Evolutionary conservation across 1,140 invertebrate genomes (phyloP), one percentile per base, ranked within the genome.

Genomic region (Stenopsyche tienmushanensis): DNA sequence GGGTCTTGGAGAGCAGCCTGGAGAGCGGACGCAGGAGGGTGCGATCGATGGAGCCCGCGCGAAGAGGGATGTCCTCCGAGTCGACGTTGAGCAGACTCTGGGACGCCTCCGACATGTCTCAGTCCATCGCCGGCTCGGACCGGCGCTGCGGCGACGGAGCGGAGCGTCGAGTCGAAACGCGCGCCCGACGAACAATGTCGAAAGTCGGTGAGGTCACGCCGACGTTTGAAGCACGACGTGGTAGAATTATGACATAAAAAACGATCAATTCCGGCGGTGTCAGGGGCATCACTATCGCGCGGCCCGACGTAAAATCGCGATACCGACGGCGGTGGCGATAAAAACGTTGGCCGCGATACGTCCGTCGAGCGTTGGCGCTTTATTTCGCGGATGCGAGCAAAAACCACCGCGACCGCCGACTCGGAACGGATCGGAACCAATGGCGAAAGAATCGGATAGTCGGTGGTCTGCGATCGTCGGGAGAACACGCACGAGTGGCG

Each of bases 51-150:
- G 64, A 65, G 42, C 13, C 41, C 18, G 3, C 41, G 15, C 47
- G 47, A 13, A 5, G 29, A 9, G 42, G 60, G 7, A 41, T 57
- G 24, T 60, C 62, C 23, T 65, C 62, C 18, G 50, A 45, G 18
- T 53, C 41, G 1, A 44, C 18, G 18, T 54, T 50, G 52, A 70
- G 42, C 9, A 70, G 60, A 34, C 67, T 63, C 26, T 23, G 41
- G 15, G 64, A 64, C 34, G 67, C 67, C 25, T 70, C 67, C 15
- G 64, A 65, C 67, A 70, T 70, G 7, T 24, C 45, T 8, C 25
- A 25, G 3, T 9, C 34, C n/a, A 23, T 41, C 5, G 5, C 13
- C 29, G 13, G 5, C 5, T 34, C 29, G 13, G 29, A 34, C 13
- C 20, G 26, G 34, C 60, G 45, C 10, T 44, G 55, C 29, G 20